Base-by-base conservation (phyloP, 2,797 vertebrate species). In the Crenuchus spilurus region DNA sequence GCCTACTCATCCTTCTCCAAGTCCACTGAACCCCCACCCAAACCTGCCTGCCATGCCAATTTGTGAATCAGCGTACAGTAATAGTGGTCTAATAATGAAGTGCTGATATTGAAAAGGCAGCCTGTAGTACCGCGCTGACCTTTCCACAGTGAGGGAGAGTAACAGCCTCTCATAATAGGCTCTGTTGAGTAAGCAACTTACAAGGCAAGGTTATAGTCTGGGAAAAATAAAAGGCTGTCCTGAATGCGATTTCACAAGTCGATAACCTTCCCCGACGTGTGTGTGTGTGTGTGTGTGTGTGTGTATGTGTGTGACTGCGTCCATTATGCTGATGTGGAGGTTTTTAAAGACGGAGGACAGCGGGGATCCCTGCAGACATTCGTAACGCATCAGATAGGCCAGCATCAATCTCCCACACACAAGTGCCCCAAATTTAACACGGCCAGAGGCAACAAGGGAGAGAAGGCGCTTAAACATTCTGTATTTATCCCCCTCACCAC, bases 151-250 rank as follows among this genome's bases (percentile, higher is more conserved):
- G 52, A 55, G 79, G 79, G 80, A 60, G 83, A 87, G 87, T 89
- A 91, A 90, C 83, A 63, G 76, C 78, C 83, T 20, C 18, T 84
- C 78, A 84, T 92, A 90, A 91, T 89, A 88, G 89, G 90, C 87
- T 90, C 88, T 92, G 90, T 92, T 89, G 90, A 92, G 92, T 92
- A 94, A 93, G 91, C 91, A 92, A 88, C 88, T 91, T 91, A 82
- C 85, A 87, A 84, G 84, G 82, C 86, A 89, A 89, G 88, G 89
- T 91, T 88, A 90, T 79, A 73, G 82, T 83, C 80, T 77, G 26
- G 68, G 31, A 74, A 51, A 80, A 51, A 77, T 87, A 80, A 85
- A 82, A 90, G 82, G 84, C 77, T 85, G 83, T 83, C 85, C 83
- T 83, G 84, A 88, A 85, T 88, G 87, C 81, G 84, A 88, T 90